phyloP scores from a whole-genome alignment of 1,140 invertebrate genomes.

The Doryteuthis pealeii region DNA sequence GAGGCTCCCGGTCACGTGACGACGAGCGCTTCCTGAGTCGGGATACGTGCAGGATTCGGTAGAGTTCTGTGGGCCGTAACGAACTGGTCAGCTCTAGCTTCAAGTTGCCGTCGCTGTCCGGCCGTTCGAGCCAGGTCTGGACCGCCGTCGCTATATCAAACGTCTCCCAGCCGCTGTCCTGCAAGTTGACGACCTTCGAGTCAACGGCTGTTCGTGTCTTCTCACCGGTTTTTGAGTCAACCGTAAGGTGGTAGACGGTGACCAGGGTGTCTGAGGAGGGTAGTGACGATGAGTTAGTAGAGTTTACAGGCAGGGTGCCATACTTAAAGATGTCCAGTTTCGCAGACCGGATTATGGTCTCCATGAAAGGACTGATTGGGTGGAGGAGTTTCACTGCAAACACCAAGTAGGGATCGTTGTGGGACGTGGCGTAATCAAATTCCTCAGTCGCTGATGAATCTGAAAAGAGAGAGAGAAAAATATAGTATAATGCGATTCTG shows the following conservation, averaged over 20 bases:
- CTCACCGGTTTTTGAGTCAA: neutral
- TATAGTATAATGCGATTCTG: constrained; percentile 29
- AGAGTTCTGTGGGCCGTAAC: neutral
- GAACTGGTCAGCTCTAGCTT: neutral
- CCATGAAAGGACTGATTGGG: neutral
- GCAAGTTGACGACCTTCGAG: neutral
- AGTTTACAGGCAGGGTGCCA: neutral
- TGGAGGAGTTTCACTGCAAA: neutral
- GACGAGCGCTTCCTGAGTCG: neutral
- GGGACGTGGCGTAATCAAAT: constrained; percentile 26
- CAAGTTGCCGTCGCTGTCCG: neutral
- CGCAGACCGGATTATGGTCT: neutral
- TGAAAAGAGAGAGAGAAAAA: constrained; percentile 22
- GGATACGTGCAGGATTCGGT: neutral
- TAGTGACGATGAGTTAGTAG: neutral
- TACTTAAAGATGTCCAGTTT: neutral
- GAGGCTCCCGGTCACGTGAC: neutral
- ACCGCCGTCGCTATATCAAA: neutral
- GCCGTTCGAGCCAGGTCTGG: neutral
- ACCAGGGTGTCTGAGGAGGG: neutral
- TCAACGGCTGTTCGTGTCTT: neutral
- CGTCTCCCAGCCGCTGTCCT: neutral
- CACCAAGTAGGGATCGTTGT: constrained; percentile 14
- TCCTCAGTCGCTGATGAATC: constrained; percentile 25
- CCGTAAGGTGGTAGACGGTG: neutral